A percentile compares a stretch with the other conserved stretches of the same genome.
phyloP scores from a whole-genome alignment of 2,113 vertebrate species.

The Ranitomeya variabilis region DNA sequence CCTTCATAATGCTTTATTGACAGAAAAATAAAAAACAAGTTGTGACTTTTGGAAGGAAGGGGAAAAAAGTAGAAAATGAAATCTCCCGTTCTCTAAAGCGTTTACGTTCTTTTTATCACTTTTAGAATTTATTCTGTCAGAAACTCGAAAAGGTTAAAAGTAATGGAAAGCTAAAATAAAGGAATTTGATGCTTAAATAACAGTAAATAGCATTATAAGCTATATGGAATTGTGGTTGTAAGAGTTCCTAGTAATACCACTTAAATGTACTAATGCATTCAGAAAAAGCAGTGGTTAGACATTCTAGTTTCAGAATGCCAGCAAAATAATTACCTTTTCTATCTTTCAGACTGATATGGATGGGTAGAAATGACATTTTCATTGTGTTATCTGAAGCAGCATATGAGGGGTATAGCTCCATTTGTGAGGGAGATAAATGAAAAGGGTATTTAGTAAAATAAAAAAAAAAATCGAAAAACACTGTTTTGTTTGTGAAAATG shows the following conservation, averaged over 20 bases:
- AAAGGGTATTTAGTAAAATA: neutral
- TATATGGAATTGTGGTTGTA: neutral
- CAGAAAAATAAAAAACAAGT: no score
- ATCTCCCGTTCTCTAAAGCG: no score
- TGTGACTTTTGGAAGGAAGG: no score
- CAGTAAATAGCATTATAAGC: neutral
- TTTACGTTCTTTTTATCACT: no score
- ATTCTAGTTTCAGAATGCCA: conserved; percentile 1
- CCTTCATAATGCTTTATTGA: no score
- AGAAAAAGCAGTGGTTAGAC: neutral
- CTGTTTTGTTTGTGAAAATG: neutral
- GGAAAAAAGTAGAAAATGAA: no score
- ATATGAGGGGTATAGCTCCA: neutral
- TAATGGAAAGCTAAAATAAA: neutral
- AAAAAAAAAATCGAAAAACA: neutral
- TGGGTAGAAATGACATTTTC: neutral
- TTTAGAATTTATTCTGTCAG: neutral
- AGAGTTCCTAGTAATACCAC: neutral
- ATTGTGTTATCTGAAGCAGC: neutral
- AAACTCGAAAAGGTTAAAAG: neutral
- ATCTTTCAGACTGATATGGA: neutral
- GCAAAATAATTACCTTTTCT: neutral
- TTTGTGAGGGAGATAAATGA: neutral
- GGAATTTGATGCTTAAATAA: neutral
- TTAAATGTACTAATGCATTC: neutral